Conservation (phyloP, 2,888 invertebrate species). For the Girardia tigrina region DNA sequence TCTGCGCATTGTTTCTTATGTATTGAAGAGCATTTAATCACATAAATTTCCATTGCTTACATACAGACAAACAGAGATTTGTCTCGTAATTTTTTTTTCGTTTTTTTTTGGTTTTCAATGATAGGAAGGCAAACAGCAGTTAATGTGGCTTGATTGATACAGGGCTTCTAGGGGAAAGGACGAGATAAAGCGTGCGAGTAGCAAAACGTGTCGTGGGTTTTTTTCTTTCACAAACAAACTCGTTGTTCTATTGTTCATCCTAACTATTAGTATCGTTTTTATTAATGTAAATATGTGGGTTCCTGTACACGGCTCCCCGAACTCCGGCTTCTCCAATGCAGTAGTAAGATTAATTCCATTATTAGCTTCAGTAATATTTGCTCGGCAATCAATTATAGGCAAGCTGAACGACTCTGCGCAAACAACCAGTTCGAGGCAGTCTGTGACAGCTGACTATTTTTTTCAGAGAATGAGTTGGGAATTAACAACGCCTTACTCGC, state of each 20-base stretch:
- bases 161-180: background rate
- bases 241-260: background rate
- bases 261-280: slow-evolving; percentile 17
- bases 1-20: slow-evolving; percentile 17
- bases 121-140: background rate
- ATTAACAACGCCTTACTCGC: slow-evolving; percentile 19
- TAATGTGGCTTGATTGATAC: background rate
- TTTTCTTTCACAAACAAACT: background rate
- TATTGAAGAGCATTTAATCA: slow-evolving; percentile 18
- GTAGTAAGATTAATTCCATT: slow-evolving; percentile 18
- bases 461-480: background rate
- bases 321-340: slow-evolving; percentile 7
- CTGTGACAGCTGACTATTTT: slow-evolving; percentile 20
- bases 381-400: slow-evolving; percentile 23
- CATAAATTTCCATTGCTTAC: background rate
- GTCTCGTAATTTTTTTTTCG: background rate
- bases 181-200: slow-evolving; percentile 23
- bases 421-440: slow-evolving; percentile 13
- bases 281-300: slow-evolving; percentile 23
- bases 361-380: slow-evolving; percentile 18
- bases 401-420: background rate
- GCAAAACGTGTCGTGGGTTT: slow-evolving; percentile 10
- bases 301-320: slow-evolving; percentile 23
- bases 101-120: slow-evolving; percentile 8
- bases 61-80: slow-evolving; percentile 20